Evolutionary conservation across 2,888 invertebrate species (phyloP), one percentile per base, ranked within the genome.

Genomic region (Drosophila rellima): DNA sequence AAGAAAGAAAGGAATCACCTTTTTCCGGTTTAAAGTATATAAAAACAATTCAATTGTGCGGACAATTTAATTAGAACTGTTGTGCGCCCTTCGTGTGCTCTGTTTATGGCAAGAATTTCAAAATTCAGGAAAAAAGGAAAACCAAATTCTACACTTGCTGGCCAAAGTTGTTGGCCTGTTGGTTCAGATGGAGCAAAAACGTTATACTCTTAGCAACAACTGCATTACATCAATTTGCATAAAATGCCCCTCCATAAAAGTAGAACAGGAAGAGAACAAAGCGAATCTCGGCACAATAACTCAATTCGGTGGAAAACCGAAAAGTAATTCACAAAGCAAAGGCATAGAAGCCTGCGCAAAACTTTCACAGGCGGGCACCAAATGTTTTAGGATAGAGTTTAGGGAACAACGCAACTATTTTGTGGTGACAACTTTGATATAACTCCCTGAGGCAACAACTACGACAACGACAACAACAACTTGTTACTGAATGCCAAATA

Each of bases 51-150:
- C 67, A 82, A 74, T 80, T 81, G 83, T 52, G 66, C 77, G 52
- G 40, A 65, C 48, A 79, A 88, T 80, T 82, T 77, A 83, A 83
- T 83, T 83, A 83, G 67, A 69, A 84, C 64, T 81, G 74, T 66
- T 54, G 55, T 31, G 11, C 18, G 35, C 23, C 33, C 13, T 55
- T 18, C 10, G 59, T 18, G 39, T 31, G 33, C 17, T 50, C 40
- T 64, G 44, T 64, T 74, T 61, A 71, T 61, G 54, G 44, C 61
- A 70, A 45, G 51, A 60, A 73, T 63, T 80, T 67, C 13, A 63
- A 67, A 52, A 70, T 70, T 55, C n/a, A 18, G 2, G 10, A 17
- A 40, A 70, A 42, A 31, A 15, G 8, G 11, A 15, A 48, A 13
- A 39, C n/a, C 29, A 56, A 52, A 23, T 61, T 59, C 42, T 51